These are phyloP conservation scores for Sycophila sp. DNA, from an alignment of 1,140 invertebrate species.

Conservation along the genomic window DNA sequence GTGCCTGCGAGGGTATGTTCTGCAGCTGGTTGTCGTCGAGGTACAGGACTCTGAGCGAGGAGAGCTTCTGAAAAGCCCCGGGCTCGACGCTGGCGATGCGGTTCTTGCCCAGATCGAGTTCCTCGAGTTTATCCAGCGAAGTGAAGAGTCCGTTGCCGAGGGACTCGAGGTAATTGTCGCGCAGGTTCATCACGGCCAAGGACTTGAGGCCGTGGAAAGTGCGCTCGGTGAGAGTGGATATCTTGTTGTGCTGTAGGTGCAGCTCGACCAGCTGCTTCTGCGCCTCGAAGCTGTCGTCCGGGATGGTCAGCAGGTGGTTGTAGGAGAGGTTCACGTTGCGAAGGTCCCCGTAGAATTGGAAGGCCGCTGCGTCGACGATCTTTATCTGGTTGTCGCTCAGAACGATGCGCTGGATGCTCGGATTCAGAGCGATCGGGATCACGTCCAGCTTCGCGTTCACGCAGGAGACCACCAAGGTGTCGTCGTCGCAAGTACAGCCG, in stretches of 20 bases:
- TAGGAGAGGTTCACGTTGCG: constrained; percentile 84
- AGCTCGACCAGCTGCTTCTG: constrained; percentile 84
- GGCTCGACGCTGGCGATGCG: constrained; percentile 83
- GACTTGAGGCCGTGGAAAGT: constrained; percentile 83
- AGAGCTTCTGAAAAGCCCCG: constrained; percentile 80
- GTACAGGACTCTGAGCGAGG: constrained; percentile 79
- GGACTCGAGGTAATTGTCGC: constrained; percentile 84
- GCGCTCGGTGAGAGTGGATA: constrained; percentile 79
- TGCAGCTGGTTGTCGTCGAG: constrained; percentile 87
- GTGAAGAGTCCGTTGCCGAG: constrained; percentile 80
- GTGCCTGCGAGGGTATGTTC: constrained; percentile 77
- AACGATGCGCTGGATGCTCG: constrained; percentile 83
- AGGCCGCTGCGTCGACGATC: constrained; percentile 82
- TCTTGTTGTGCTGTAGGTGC: constrained; percentile 85
- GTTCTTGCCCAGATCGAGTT: constrained; percentile 89
- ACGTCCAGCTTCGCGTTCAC: constrained; percentile 86
- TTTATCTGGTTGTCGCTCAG: constrained; percentile 88
- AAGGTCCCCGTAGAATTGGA: constrained; percentile 87
- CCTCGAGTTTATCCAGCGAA: constrained; percentile 79
- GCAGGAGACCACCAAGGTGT: constrained; percentile 87
- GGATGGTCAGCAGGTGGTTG: constrained; percentile 84
- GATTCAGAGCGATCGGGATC: constrained; percentile 90
- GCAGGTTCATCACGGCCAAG: constrained; percentile 81
- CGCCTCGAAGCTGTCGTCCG: constrained; percentile 78
- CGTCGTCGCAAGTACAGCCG: constrained; percentile 87